Base-by-base conservation (phyloP, 2,888 invertebrate genomes). In the Dasysyrphus tricinctus region DNA sequence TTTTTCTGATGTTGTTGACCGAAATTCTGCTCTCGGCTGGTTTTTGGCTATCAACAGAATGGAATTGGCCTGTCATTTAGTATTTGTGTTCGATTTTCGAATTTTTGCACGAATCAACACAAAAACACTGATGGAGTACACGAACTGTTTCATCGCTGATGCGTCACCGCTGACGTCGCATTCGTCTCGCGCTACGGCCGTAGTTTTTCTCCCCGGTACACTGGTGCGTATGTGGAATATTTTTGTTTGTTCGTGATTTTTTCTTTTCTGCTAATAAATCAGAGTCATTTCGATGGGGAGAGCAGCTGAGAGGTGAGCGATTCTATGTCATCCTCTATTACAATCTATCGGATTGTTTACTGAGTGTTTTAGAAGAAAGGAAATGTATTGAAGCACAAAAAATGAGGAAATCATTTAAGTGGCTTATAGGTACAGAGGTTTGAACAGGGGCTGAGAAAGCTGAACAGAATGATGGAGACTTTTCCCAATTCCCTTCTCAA, bases 321-420 rank as follows among this genome's bases (percentile, higher is more conserved):
- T 86, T 79, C 39, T 86, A 79, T 82, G 86, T 82, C 75, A 82
- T 86, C 81, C 81, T 65, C 85, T 59, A 70, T 77, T 56, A 74
- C 70, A 77, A 74, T 78, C 74, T 65, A 75, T 67, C 70, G 75
- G 81, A 82, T 78, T 74, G 81, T 75, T 37, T 69, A 32, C 65
- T 47, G 65, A 44, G 76, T 77, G 42, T 47, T 34, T 54, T n/a
- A 42, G 39, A 75, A 75, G 74, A 70, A 73, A 65, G 61, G 44
- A 63, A 70, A 61, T 39, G 32, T 76, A 72, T 72, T 67, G 82
- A 75, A 86, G 63, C 75, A 75, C 32, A 56, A 70, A 74, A 82
- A 86, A 82, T 82, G 82, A 79, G 82, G 70, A 86, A 86, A 86
- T 86, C 78, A 86, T 82, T 78, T 86, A 82, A 86, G 86, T 86